A percentile compares a stretch with the other conserved stretches of the same genome.
These are phyloP conservation scores for Maccullochella peelii DNA, from an alignment of 2,113 vertebrate species.

Conservation along the genomic window DNA sequence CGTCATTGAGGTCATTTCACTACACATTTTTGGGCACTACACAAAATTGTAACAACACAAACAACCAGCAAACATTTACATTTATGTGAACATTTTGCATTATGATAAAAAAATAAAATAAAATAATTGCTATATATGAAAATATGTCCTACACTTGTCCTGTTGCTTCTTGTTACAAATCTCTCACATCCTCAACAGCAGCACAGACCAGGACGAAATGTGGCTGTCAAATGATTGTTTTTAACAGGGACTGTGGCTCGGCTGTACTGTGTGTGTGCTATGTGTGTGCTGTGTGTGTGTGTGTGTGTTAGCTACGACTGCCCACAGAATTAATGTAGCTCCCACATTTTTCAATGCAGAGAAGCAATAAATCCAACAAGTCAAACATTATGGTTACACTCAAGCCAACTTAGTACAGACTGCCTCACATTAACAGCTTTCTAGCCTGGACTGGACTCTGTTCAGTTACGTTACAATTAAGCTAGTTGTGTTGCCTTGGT, in stretches of 20 bases:
- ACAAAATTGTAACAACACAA: slow-evolving; percentile 7
- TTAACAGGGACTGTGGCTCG: slow-evolving; percentile 11
- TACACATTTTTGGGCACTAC: not conserved
- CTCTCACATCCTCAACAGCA: slow-evolving; percentile 13
- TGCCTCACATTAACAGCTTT: not conserved
- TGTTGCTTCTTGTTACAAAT: slow-evolving; percentile 16
- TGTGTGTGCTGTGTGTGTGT: slow-evolving; percentile 30
- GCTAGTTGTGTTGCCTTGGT: slow-evolving; percentile 5
- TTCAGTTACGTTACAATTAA: not conserved
- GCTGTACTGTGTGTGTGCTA: not conserved
- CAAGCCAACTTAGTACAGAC: slow-evolving; percentile 26
- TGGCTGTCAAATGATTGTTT: slow-evolving; percentile 34
- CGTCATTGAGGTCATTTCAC: not conserved
- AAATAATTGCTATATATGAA: slow-evolving; percentile 7
- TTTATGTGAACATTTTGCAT: not conserved
- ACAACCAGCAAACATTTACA: not conserved
- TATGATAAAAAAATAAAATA: not conserved
- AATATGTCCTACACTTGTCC: not conserved
- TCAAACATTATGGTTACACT: slow-evolving; percentile 38
- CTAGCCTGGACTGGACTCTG: not conserved
- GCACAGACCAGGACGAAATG: slow-evolving; percentile 12
- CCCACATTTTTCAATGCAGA: slow-evolving; percentile 60
- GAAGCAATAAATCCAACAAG: slow-evolving; percentile 68
- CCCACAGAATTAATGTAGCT: slow-evolving; percentile 51
- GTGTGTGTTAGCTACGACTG: slow-evolving; percentile 27